Evolutionary conservation across 2,797 vertebrate species (phyloP).

Genomic region (Lycodopsis pacificus): DNA sequence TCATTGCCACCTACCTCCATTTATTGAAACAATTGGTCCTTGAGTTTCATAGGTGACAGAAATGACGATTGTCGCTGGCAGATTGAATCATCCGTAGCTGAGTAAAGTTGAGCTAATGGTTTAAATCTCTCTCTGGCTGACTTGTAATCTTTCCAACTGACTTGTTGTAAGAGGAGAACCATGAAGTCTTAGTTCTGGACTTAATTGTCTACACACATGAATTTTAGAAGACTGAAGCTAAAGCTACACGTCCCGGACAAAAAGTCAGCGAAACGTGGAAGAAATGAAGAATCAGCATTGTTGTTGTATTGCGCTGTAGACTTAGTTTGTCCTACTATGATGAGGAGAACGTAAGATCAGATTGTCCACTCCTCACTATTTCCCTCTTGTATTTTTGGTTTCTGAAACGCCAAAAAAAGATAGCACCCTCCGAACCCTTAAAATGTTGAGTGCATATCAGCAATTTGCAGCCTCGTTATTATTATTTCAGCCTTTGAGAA

Average conservation of each 20-base stretch:
- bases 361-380: too few relatives aligned
- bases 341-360: too few relatives aligned
- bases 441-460: background rate
- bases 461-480: background rate
- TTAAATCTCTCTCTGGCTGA: background rate
- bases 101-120: too few relatives aligned
- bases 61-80: background rate
- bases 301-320: too few relatives aligned
- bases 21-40: background rate
- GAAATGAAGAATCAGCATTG: too few relatives aligned
- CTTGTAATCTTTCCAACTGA: background rate
- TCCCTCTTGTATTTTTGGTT: background rate
- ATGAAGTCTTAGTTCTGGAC: background rate
- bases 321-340: too few relatives aligned
- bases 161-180: background rate
- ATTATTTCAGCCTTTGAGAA: slow-evolving; percentile 1
- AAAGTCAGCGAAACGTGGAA: too few relatives aligned
- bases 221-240: background rate
- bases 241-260: too few relatives aligned
- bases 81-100: background rate
- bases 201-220: background rate
- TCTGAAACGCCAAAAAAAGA: background rate
- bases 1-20: background rate
- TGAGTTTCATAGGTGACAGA: background rate
- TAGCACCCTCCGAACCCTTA: background rate